phyloP scores from a whole-genome alignment of 2,113 vertebrate genomes.

The Hipposideros armiger region DNA sequence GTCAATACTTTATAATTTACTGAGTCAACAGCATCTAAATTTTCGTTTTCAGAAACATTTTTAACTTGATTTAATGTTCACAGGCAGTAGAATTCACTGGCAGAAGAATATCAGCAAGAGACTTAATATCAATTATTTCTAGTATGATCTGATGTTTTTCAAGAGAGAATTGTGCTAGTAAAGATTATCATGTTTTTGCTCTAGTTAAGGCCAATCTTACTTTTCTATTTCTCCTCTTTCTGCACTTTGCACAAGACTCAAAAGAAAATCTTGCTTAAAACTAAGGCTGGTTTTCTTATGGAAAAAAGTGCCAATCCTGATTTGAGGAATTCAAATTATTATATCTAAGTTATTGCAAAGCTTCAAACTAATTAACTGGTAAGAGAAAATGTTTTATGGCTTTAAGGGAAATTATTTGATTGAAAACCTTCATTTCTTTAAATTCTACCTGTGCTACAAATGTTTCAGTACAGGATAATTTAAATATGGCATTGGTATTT shows the following conservation, averaged over 20 bases:
- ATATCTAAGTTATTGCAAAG: conserved; percentile 67
- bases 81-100: not conserved
- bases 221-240: not conserved
- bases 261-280: conserved; percentile 43
- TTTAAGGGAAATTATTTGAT: conserved; percentile 78
- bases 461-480: conserved; percentile 61
- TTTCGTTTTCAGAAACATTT: not conserved
- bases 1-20: not conserved
- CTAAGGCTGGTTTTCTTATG: conserved; percentile 63
- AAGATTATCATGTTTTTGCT: not conserved
- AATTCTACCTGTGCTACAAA: conserved; percentile 55
- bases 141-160: not conserved
- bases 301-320: conserved; percentile 65
- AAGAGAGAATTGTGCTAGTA: not conserved
- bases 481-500: not conserved
- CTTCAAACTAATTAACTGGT: conserved; percentile 76
- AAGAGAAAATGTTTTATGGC: conserved; percentile 74
- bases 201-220: not conserved
- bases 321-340: conserved; percentile 71
- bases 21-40: not conserved
- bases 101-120: not conserved
- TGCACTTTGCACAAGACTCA: not conserved
- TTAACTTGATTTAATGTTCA: not conserved
- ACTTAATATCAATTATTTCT: not conserved
- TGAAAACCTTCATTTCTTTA: conserved; percentile 71